Percentiles rank a stretch among this genome's conserved stretches.
Conservation (phyloP, 2,888 invertebrate species). For the Sinelater perroti region DNA sequence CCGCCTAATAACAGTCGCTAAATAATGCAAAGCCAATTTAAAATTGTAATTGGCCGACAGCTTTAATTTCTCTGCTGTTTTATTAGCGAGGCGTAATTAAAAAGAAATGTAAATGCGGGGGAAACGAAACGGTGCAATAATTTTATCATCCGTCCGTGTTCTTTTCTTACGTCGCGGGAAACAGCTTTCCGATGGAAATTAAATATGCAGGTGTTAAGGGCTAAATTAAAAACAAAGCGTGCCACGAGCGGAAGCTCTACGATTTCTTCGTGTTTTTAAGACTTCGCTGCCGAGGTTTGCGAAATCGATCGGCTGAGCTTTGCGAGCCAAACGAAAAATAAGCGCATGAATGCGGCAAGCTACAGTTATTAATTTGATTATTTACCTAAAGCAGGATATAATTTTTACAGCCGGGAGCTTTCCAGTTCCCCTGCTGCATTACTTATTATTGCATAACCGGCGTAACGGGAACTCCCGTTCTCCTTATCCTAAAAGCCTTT, state of each 20-base stretch:
- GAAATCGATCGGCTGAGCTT: too few relatives aligned
- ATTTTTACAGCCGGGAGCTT: too few relatives aligned
- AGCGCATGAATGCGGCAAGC: too few relatives aligned
- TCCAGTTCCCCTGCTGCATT: too few relatives aligned
- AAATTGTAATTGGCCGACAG: conserved; percentile 36
- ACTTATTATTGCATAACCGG: too few relatives aligned
- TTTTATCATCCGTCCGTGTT: conserved; percentile 25
- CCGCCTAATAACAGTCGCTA: conserved; percentile 32
- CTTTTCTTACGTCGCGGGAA: conserved; percentile 13
- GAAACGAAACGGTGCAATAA: conserved; percentile 27
- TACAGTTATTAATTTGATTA: too few relatives aligned
- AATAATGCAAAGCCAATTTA: conserved; percentile 39
- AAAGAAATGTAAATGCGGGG: conserved; percentile 32
- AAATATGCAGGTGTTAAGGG: conserved; percentile 18
- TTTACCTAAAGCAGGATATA: too few relatives aligned
- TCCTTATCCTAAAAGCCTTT: too few relatives aligned
- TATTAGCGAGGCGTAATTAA: conserved; percentile 32
- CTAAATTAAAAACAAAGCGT: conserved; percentile 16
- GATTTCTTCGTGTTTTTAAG: too few relatives aligned
- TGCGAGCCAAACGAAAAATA: too few relatives aligned
- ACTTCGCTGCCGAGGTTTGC: too few relatives aligned
- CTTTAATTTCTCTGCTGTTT: conserved; percentile 38
- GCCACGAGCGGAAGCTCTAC: conserved; percentile 1
- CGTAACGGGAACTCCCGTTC: too few relatives aligned
- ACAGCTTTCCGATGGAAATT: conserved; percentile 25